Base-by-base conservation (phyloP, 2,888 invertebrate species). In the Xanthia icteritia region DNA sequence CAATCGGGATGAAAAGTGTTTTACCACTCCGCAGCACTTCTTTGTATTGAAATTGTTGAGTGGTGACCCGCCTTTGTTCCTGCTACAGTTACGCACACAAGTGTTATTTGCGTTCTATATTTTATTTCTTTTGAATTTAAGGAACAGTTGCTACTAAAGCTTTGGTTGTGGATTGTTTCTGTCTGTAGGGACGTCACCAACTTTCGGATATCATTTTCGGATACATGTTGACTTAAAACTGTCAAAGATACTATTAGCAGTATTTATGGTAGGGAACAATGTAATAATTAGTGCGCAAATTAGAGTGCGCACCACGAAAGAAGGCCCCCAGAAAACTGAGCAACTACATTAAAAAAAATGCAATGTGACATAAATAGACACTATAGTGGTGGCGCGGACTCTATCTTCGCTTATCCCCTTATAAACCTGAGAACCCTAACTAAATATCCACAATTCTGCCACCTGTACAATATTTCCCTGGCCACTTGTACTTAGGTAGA, bases 1-100 rank as follows among this genome's bases (percentile, higher is more conserved):
- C 76, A 84, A 76, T 85, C 81, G 72, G 23, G 56, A 69, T 60
- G n/a, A 81, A 76, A 76, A 84, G 82, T 76, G 69, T 68, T 85
- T 75, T 48, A 75, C 73, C 81, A 69, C 70, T 77, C 54, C 27
- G 13, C 72, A 72, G 54, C 45, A 68, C 36, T 82, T 77, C 76
- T 84, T 84, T 81, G 81, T 71, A 76, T 74, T 72, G 60, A 58
- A 75, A 83, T 71, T 60, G 69, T 72, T 58, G 79, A 82, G 69
- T 72, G 72, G 82, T 76, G 73, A 64, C 71, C 64, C 31, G 48
- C 58, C 65, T 83, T 83, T 83, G 67, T 83, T 68, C 56, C 27
- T 36, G 54, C n/a, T 73, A 83, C 65, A 77, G 70, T 65, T 79
- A 61, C 68, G 51, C 54, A 70, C 60, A 72, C 54, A 80, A 83